Base-by-base conservation (phyloP, 1,140 invertebrate genomes). In the Drosophila insularis region DNA sequence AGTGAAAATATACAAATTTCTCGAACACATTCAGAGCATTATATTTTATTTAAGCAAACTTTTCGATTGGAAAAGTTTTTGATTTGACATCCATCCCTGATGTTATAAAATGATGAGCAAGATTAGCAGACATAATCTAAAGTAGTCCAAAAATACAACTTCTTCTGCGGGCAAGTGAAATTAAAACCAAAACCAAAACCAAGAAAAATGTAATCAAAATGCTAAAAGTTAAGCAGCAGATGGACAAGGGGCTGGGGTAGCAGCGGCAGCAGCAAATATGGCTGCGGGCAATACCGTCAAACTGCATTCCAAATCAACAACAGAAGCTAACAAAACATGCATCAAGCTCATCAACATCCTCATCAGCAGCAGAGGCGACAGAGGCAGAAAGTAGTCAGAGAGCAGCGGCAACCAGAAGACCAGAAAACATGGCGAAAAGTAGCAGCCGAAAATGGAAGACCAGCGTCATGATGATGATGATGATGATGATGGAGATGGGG, bases 261-360 rank as follows among this genome's bases (percentile, higher is more conserved):
- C 37, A 63, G 67, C 68, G 32, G 32, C 8, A 80, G 60, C 70
- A 80, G 74, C 77, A 80, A 75, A 74, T 69, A 78, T 71, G 54
- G 78, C 81, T 63, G n/a, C 61, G 55, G 74, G 81, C 70, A 66
- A 69, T 74, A 80, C 81, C 74, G 81, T 77, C 81, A 85, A 86
- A 86, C 81, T 86, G 81, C 81, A 86, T 86, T 86, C 81, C 81
- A 72, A 85, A 85, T 85, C 81, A 86, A 86, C 81, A 85, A 85
- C 81, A 85, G 81, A 85, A 85, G 81, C 81, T 85, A 85, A 84
- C 81, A 84, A 75, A 84, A 84, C 81, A 84, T 84, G 81, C 81
- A 84, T 84, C 81, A 84, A 85, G 74, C 77, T 82, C 81, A 84
- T 84, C 81, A 84, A 84, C 81, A 84, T 80, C 81, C 81, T 78